Evolutionary conservation across 1,140 invertebrate genomes (phyloP).

Genomic region (Drosophila subobscura): DNA sequence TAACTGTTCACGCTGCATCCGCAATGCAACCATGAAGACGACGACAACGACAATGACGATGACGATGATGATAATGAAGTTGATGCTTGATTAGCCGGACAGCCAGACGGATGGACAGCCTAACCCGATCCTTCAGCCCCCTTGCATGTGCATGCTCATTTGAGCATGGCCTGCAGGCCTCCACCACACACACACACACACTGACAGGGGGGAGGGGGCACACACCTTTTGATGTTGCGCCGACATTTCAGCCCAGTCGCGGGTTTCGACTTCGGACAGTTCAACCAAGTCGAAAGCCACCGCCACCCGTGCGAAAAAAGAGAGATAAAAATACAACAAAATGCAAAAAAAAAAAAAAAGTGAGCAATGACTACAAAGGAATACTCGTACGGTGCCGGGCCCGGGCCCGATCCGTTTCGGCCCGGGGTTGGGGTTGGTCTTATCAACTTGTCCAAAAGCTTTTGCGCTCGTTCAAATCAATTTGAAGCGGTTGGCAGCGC

Average conservation of each 20-base stretch:
- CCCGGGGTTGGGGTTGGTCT: conserved; percentile 55
- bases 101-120: conserved; percentile 10
- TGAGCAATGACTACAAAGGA: too few species aligned
- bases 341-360: neutral
- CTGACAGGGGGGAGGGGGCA: neutral
- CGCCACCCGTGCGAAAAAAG: conserved; percentile 58
- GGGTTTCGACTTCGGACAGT: conserved; percentile 29
- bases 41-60: conserved; percentile 23
- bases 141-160: conserved; percentile 51
- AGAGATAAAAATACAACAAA: conserved; percentile 31
- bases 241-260: conserved; percentile 36
- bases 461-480: conserved; percentile 73
- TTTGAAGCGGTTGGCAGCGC: conserved; percentile 64
- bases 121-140: conserved; percentile 32
- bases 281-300: conserved; percentile 51
- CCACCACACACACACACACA: conserved; percentile 16
- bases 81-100: conserved; percentile 69
- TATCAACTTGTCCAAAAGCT: conserved; percentile 75
- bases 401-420: too few species aligned
- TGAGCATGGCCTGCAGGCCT: conserved; percentile 64
- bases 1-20: conserved; percentile 46
- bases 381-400: too few species aligned
- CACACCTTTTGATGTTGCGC: conserved; percentile 64
- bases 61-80: conserved; percentile 50
- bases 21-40: conserved; percentile 4